Percentiles rank a stretch among this genome's conserved stretches.
Conservation (phyloP, 2,797 vertebrate genomes). For the Anabas testudineus region DNA sequence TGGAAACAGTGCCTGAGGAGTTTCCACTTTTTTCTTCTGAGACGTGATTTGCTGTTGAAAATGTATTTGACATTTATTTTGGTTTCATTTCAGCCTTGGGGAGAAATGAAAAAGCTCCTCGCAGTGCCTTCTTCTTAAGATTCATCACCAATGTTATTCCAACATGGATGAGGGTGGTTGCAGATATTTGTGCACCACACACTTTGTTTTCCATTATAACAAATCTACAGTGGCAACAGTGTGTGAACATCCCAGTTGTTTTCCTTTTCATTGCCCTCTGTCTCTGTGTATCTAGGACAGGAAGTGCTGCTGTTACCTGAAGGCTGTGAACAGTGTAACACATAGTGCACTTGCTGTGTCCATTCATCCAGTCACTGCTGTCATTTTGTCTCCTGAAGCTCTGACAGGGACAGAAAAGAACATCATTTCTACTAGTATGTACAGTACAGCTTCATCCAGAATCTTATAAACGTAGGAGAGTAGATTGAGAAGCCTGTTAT, state of each 20-base stretch:
- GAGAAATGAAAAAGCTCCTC: conserved; percentile 17
- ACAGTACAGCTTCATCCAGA: conserved; percentile 8
- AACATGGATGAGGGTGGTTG: conserved; percentile 2
- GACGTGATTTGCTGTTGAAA: conserved; percentile 19
- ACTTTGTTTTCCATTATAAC: conserved; percentile 9
- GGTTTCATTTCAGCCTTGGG: conserved; percentile 20
- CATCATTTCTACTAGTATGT: conserved; percentile 1
- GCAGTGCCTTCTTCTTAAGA: not conserved
- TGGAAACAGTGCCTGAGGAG: conserved; percentile 12
- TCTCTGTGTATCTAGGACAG: too few species aligned
- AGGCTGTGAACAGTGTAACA: too few species aligned
- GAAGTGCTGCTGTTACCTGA: too few species aligned
- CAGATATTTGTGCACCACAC: conserved; percentile 6
- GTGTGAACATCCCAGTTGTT: too few species aligned
- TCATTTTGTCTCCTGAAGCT: conserved; percentile 8
- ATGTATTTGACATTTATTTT: conserved; percentile 46
- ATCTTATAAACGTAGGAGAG: conserved; percentile 8
- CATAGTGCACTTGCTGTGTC: not conserved
- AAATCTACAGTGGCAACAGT: too few species aligned
- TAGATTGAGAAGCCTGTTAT: conserved; percentile 3
- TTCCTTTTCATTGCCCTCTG: too few species aligned
- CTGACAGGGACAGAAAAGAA: not conserved
- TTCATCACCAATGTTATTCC: conserved; percentile 4
- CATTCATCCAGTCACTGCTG: not conserved
- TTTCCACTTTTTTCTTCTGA: conserved; percentile 6